Base-by-base conservation (phyloP, 2,797 vertebrate genomes). In the Alosa sapidissima region DNA sequence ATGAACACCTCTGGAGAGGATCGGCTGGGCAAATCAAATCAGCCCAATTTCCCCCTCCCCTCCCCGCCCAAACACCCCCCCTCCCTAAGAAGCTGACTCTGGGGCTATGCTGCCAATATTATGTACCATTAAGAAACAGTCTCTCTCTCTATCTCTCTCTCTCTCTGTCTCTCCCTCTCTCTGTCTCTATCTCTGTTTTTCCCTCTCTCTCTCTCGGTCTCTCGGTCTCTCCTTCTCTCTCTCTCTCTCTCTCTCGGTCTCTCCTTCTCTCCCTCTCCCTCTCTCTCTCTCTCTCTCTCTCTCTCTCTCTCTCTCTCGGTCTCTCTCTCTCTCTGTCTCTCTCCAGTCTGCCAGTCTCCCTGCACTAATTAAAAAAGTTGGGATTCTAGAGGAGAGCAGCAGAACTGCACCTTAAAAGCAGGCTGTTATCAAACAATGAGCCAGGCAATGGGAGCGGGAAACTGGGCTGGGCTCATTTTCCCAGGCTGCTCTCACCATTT, bases 1-100 rank as follows among this genome's bases (percentile, higher is more conserved):
- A 93, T 93, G 86, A 92, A 90, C 85, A 90, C 90, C 87, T 88
- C 6, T 89, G 88, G 88, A 90, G 88, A 86, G 78, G 88, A 92
- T 91, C 90, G 88, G 87, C 84, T 89, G 88, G 88, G 87, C 93
- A 92, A 93, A 93, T 93, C 88, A 93, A 92, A 92, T 93, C 90
- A 91, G 88, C 90, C 83, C 84, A 78, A 72, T 41, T 16, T 28
- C 88, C 85, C 89, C 86, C 86, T 85, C 84, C 84, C 84, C 85
- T 90, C 91, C 89, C 92, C 86, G 75, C 81, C 5, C 88, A 9
- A 89, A 81, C 75, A 88, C 86, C 88, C 87, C 85, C 87, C 87
- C 90, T 90, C 89, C 92, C 87, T 81, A 82, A 5, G 88, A 91
- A 84, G 87, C 90, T 84, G 86, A 89, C 87, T 91, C 86, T 91